These are phyloP conservation scores for Caenorhabditis plicata DNA, from an alignment of 2,888 invertebrate genomes.

Conservation along the genomic window DNA sequence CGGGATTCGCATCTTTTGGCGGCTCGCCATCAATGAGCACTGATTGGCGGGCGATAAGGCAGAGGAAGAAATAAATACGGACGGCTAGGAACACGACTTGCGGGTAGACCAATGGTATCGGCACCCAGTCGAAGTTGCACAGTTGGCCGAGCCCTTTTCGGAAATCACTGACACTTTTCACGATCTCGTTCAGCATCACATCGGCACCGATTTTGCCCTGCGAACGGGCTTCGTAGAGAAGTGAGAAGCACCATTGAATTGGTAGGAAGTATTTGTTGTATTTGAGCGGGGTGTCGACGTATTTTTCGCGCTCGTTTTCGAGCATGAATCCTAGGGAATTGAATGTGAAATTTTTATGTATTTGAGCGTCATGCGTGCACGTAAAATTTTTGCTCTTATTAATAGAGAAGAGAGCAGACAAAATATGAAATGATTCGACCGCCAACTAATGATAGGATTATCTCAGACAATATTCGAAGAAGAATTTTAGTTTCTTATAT, in stretches of 20 bases:
- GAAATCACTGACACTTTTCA: conserved; percentile 39
- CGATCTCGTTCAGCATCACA: conserved; percentile 49
- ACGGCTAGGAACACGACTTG: conserved; percentile 62
- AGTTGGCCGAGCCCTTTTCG: conserved; percentile 45
- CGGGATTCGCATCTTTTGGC: conserved; percentile 33
- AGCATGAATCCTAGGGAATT: conserved; percentile 34
- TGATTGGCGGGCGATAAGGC: conserved; percentile 57
- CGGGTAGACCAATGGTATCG: conserved; percentile 59
- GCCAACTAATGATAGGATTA: too few relatives aligned
- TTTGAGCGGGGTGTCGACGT: conserved; percentile 23
- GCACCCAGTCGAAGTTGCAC: conserved; percentile 56
- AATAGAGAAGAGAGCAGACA: too few relatives aligned
- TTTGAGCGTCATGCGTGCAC: too few relatives aligned
- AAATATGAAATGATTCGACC: too few relatives aligned
- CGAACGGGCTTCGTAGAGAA: conserved; percentile 42
- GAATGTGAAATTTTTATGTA: too few relatives aligned
- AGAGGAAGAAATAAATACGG: conserved; percentile 58
- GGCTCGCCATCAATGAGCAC: conserved; percentile 48
- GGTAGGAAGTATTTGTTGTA: conserved; percentile 46
- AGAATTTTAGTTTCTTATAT: too few relatives aligned
- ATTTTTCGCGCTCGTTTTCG: conserved; percentile 34
- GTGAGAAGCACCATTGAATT: conserved; percentile 45
- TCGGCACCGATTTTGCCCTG: conserved; percentile 45
- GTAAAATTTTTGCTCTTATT: too few relatives aligned
- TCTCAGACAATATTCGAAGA: too few relatives aligned